Percentiles rank a stretch among this genome's conserved stretches.
Evolutionary conservation across 1,140 invertebrate species (phyloP).

Genomic region (Paralvinella palmiformis): DNA sequence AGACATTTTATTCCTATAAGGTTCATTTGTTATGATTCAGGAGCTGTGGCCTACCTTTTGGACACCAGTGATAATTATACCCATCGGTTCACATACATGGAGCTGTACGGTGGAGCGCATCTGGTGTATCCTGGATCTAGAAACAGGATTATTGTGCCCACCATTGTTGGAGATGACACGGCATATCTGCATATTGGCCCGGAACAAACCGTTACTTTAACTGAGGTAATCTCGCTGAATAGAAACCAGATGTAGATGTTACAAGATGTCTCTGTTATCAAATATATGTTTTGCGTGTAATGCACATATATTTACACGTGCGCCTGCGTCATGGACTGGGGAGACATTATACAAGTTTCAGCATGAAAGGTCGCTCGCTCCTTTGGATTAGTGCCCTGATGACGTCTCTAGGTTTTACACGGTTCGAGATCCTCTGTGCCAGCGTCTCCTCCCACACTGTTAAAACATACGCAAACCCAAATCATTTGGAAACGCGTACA

Average conservation of each 20-base stretch:
- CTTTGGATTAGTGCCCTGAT: too few relatives aligned
- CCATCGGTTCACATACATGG: conserved; percentile 30
- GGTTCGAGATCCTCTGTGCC: too few relatives aligned
- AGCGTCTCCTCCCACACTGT: too few relatives aligned
- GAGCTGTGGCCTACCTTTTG: conserved; percentile 31
- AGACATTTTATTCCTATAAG: neutral
- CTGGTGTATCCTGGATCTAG: conserved; percentile 24
- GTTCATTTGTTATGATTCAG: conserved; percentile 16
- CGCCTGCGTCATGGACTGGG: too few relatives aligned
- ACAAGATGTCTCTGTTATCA: neutral
- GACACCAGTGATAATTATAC: conserved; percentile 17
- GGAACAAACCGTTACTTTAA: conserved; percentile 27
- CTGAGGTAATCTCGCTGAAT: conserved; percentile 22
- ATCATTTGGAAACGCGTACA: too few relatives aligned
- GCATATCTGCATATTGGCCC: conserved; percentile 34
- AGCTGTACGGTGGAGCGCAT: conserved; percentile 35
- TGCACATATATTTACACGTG: too few relatives aligned
- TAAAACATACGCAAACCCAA: too few relatives aligned
- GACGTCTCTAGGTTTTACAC: neutral
- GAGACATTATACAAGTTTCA: too few relatives aligned
- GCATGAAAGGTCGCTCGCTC: too few relatives aligned
- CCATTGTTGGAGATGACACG: conserved; percentile 34
- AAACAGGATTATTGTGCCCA: conserved; percentile 23
- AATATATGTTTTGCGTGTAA: neutral
- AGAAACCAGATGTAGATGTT: neutral